Evolutionary conservation across 2,113 vertebrate species (phyloP).

Genomic region (Penelope pileata): DNA sequence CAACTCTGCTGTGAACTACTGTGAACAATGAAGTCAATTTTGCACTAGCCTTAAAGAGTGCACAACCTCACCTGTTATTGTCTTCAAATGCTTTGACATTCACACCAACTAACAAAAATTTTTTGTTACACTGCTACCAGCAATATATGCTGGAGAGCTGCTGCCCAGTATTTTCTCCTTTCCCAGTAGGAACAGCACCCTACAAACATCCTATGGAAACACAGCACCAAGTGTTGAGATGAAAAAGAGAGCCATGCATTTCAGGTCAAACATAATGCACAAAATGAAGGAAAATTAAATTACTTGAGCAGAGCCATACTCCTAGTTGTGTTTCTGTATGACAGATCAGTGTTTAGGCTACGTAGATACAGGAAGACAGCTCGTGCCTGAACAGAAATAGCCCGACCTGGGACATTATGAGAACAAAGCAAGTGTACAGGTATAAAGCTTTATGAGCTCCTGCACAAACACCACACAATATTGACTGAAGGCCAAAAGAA

Average conservation of each 20-base stretch:
- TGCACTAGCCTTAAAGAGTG: neutral
- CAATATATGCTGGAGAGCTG: neutral
- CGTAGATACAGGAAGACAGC: neutral
- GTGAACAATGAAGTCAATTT: neutral
- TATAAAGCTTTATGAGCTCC: neutral
- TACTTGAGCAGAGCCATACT: neutral
- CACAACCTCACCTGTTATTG: neutral
- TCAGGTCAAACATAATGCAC: neutral
- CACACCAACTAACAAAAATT: neutral
- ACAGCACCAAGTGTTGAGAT: neutral
- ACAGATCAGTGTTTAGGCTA: neutral
- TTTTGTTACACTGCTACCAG: neutral
- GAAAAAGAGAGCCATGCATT: neutral
- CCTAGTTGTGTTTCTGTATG: neutral
- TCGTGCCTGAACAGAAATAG: neutral
- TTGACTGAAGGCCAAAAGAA: slow-evolving; percentile 13
- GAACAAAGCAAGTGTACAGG: neutral
- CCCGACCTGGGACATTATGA: neutral
- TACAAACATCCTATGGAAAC: neutral
- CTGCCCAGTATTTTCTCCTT: neutral
- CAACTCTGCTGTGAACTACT: neutral
- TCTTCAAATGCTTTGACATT: neutral
- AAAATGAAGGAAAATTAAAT: neutral
- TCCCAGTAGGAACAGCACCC: neutral
- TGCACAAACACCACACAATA: neutral